Evolutionary conservation across 2,797 vertebrate genomes (phyloP).

Genomic region (Mareca penelope): DNA sequence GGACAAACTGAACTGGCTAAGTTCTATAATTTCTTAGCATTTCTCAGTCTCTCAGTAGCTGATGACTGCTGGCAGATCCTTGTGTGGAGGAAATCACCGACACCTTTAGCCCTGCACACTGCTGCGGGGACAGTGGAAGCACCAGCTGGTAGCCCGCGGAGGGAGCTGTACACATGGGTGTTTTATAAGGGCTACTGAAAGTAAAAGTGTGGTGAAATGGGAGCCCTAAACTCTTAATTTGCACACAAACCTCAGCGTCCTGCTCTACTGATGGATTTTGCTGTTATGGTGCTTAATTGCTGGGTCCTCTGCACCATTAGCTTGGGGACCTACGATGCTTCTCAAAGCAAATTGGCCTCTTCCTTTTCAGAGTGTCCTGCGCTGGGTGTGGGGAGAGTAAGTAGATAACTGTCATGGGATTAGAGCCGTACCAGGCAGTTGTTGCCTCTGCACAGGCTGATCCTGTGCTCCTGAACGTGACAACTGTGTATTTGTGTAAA

Average conservation of each 20-base stretch:
- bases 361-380: background rate
- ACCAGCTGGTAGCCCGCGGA: background rate
- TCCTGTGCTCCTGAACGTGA: fast-evolving
- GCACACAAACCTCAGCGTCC: background rate
- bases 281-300: background rate
- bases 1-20: background rate
- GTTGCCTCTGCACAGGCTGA: background rate
- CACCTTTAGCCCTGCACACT: background rate
- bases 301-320: background rate
- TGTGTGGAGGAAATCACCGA: background rate
- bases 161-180: background rate
- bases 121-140: background rate
- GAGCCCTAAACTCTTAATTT: background rate
- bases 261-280: background rate
- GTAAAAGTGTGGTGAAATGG: background rate
- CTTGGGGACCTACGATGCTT: background rate
- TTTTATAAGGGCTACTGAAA: background rate
- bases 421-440: background rate
- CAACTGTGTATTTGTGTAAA: background rate
- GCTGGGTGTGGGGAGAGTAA: background rate
- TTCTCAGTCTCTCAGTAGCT: background rate
- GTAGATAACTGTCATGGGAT: background rate
- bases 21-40: background rate
- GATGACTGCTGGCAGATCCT: background rate
- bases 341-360: background rate